phyloP scores from a whole-genome alignment of 2,888 invertebrate species.

The Subacronicta megacephala region DNA sequence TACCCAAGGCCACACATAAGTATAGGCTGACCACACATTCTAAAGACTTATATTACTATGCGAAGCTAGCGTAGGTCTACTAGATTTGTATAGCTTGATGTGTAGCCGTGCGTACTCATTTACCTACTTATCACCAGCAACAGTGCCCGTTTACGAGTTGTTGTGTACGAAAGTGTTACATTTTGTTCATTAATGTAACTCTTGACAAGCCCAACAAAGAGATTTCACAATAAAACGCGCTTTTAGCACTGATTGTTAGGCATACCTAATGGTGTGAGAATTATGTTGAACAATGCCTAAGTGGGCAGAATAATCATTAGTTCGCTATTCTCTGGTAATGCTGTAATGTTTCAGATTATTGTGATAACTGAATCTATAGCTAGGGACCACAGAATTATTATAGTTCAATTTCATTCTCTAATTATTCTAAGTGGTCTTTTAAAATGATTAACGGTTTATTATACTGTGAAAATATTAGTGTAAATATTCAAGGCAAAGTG shows the following conservation, averaged over 20 bases:
- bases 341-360: constrained; percentile 37
- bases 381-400: constrained; percentile 16
- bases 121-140: too few species aligned
- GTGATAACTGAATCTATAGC: constrained; percentile 17
- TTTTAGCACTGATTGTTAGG: constrained; percentile 38
- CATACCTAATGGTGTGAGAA: constrained; percentile 47
- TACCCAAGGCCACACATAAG: too few species aligned
- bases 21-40: too few species aligned
- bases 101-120: too few species aligned
- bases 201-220: constrained; percentile 27
- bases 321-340: constrained; percentile 27
- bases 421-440: constrained; percentile 21
- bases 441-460: constrained; percentile 28
- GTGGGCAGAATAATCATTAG: constrained; percentile 41
- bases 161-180: background rate
- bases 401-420: constrained; percentile 15
- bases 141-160: too few species aligned
- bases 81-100: too few species aligned
- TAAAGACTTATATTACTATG: too few species aligned
- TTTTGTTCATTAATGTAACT: constrained; percentile 21
- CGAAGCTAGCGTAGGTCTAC: too few species aligned
- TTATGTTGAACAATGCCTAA: constrained; percentile 44
- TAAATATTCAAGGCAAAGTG: too few species aligned
- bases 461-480: constrained; percentile 15
- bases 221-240: constrained; percentile 45